A percentile compares a stretch with the other conserved stretches of the same genome.
These are phyloP conservation scores for Pangasianodon gigas DNA, from an alignment of 2,113 vertebrate species.

Conservation along the genomic window DNA sequence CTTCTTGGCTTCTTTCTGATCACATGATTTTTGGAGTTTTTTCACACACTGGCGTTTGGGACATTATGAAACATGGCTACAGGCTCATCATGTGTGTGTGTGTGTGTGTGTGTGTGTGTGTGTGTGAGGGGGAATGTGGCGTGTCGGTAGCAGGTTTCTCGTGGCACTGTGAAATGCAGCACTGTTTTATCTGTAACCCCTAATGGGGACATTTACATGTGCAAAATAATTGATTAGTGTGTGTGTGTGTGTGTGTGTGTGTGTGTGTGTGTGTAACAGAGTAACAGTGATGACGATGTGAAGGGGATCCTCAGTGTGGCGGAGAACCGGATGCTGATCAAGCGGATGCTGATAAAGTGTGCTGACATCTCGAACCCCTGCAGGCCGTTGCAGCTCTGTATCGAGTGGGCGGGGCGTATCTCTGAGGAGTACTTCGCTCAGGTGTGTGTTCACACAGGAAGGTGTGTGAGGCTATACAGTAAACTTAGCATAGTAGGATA, in stretches of 20 bases:
- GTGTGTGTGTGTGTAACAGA: slow-evolving; percentile 56
- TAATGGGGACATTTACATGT: not conserved
- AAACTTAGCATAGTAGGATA: not conserved
- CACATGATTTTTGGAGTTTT: not conserved
- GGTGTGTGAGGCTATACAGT: not conserved
- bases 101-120: slow-evolving; percentile 49
- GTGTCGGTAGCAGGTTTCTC: slow-evolving; percentile 71
- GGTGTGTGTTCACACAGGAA: slow-evolving; percentile 50
- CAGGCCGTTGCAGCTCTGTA: slow-evolving; percentile 85
- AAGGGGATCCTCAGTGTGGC: slow-evolving; percentile 83
- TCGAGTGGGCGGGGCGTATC: slow-evolving; percentile 96
- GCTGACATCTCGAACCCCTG: slow-evolving; percentile 96
- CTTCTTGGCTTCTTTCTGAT: not conserved
- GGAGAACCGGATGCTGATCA: slow-evolving; percentile 92
- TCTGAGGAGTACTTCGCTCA: slow-evolving; percentile 98
- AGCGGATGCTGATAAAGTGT: slow-evolving; percentile 97
- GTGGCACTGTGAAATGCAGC: slow-evolving; percentile 67
- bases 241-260: slow-evolving; percentile 27
- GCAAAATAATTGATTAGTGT: not conserved
- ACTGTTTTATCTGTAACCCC: slow-evolving; percentile 23
- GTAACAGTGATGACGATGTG: slow-evolving; percentile 77
- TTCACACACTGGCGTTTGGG: not conserved
- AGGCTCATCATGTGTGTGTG: not conserved
- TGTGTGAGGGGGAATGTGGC: slow-evolving; percentile 68
- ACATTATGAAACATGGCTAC: not conserved